Evolutionary conservation across 2,888 invertebrate genomes (phyloP).

Genomic region (Sisyra nigra): DNA sequence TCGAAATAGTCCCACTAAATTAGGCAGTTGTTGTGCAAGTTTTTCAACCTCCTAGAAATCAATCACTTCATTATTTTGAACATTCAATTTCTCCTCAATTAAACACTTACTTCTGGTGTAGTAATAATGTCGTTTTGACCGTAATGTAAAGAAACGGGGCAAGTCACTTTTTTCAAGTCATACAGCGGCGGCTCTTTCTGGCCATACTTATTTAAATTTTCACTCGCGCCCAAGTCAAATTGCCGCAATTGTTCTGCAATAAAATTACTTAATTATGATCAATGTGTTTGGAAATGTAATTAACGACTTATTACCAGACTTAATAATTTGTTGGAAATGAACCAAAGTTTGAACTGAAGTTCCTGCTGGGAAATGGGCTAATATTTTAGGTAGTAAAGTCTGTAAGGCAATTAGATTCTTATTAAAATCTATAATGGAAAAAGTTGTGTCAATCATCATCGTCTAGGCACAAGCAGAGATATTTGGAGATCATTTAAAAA

Average conservation of each 20-base stretch:
- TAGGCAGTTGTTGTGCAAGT: slow-evolving; percentile 9
- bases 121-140: slow-evolving; percentile 4
- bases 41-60: slow-evolving; percentile 11
- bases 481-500: no score
- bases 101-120: neutral
- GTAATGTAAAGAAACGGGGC: slow-evolving; percentile 3
- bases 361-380: slow-evolving; percentile 30
- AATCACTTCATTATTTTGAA: neutral
- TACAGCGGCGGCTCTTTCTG: slow-evolving; percentile 1
- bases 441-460: no score
- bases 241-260: neutral
- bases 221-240: slow-evolving; percentile 1
- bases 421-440: no score
- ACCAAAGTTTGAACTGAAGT: slow-evolving; percentile 29
- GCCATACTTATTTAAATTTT: slow-evolving; percentile 1
- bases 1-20: slow-evolving; percentile 8
- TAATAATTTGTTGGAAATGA: slow-evolving; percentile 21
- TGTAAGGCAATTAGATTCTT: slow-evolving; percentile 14
- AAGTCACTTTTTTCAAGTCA: slow-evolving; percentile 2
- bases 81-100: neutral
- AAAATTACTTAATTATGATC: no score
- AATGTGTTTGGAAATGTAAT: neutral
- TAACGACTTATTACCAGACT: neutral
- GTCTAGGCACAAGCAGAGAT: no score
- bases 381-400: slow-evolving; percentile 20